phyloP scores from a whole-genome alignment of 2,113 vertebrate species.

The Monarcha castaneiventris region DNA sequence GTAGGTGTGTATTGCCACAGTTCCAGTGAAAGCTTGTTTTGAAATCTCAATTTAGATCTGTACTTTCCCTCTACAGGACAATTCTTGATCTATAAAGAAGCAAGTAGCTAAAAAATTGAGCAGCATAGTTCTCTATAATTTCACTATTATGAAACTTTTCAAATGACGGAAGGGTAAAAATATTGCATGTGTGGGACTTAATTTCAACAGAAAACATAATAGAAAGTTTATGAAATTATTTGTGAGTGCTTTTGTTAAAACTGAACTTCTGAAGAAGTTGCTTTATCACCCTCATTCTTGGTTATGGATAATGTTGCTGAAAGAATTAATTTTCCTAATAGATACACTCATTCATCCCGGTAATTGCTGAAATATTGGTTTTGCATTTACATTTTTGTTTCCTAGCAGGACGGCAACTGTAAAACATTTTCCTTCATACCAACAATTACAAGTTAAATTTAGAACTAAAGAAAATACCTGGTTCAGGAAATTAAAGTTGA shows the following conservation, averaged over 20 bases:
- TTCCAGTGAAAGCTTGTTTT: neutral
- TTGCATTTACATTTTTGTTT: constrained; percentile 34
- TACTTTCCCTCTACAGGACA: neutral
- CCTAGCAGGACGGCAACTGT: neutral
- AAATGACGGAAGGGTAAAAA: neutral
- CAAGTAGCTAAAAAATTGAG: neutral
- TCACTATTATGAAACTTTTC: neutral
- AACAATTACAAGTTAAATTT: neutral
- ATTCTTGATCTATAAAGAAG: neutral
- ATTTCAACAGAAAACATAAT: neutral
- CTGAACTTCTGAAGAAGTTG: constrained; percentile 25
- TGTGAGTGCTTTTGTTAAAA: neutral
- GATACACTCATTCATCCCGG: neutral
- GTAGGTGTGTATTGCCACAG: neutral
- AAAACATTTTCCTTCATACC: neutral
- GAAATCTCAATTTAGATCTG: neutral
- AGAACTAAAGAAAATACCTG: neutral
- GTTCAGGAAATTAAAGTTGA: neutral
- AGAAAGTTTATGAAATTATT: neutral
- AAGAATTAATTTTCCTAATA: constrained; percentile 48
- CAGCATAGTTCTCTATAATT: neutral
- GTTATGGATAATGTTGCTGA: constrained; percentile 26
- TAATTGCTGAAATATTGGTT: neutral
- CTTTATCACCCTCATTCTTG: constrained; percentile 43
- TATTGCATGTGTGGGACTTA: neutral